Evolutionary conservation across 1,140 invertebrate species (phyloP).

Genomic region (Ganaspis sp.): DNA sequence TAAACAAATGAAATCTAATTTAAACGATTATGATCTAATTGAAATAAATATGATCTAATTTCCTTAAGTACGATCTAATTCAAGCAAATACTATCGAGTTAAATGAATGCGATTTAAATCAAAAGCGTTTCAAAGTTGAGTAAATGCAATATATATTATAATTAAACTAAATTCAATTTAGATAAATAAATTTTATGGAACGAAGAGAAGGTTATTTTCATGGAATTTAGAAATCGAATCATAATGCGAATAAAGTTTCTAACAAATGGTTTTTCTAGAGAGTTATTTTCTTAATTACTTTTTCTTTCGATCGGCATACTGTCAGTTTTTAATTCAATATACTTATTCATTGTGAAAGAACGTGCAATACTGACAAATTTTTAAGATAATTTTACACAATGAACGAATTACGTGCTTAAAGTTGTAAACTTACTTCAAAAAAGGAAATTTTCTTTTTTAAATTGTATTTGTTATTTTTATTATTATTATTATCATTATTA

Average conservation of each 20-base stretch:
- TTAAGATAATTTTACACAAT: not conserved
- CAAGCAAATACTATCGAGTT: too few species aligned
- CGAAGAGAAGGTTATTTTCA: not conserved
- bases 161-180: not conserved
- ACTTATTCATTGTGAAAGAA: not conserved
- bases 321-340: not conserved
- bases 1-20: too few species aligned
- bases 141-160: not conserved
- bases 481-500: too few species aligned
- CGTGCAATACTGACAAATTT: not conserved
- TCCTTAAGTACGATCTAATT: too few species aligned
- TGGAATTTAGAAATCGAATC: constrained; percentile 13
- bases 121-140: not conserved
- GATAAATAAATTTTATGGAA: not conserved
- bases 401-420: not conserved
- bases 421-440: not conserved
- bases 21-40: too few species aligned
- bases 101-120: too few species aligned
- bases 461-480: not conserved
- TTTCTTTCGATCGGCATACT: not conserved
- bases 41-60: too few species aligned
- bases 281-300: constrained; percentile 4
- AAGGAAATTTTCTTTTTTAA: not conserved
- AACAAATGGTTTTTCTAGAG: not conserved
- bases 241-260: not conserved